Evolutionary conservation across 2,888 invertebrate genomes (phyloP).

Genomic region (Tenthredo amoena): DNA sequence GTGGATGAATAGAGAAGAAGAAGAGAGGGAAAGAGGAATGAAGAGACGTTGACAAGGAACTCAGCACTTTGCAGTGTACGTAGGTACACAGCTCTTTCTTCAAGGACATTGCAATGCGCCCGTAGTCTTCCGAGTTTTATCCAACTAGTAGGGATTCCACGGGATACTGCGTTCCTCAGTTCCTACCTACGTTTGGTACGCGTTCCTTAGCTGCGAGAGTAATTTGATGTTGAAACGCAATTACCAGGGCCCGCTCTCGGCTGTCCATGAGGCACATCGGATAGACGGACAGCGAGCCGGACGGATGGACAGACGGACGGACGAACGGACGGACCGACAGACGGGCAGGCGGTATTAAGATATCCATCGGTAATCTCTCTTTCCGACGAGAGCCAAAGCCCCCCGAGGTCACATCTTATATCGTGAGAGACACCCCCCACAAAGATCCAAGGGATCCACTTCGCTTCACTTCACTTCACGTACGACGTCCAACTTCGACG

Average conservation of each 20-base stretch:
- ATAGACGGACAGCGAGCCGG: constrained; percentile 27
- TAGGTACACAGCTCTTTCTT: neutral
- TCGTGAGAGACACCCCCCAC: constrained; percentile 68
- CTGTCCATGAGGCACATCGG: constrained; percentile 50
- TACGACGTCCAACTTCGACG: neutral
- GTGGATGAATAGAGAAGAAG: neutral
- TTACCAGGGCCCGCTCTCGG: constrained; percentile 47
- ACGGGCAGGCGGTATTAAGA: constrained; percentile 64
- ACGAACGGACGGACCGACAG: constrained; percentile 34
- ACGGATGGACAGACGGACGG: constrained; percentile 1
- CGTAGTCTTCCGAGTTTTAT: neutral
- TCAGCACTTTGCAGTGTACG: neutral
- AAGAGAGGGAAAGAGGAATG: neutral
- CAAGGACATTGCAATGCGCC: neutral
- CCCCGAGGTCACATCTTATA: constrained; percentile 67
- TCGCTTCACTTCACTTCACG: neutral
- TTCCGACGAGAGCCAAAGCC: constrained; percentile 61
- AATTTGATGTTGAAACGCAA: constrained; percentile 53
- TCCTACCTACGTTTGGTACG: constrained; percentile 1
- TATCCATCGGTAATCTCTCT: constrained; percentile 66
- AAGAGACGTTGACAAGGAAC: constrained; percentile 30
- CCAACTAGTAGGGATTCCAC: constrained; percentile 4
- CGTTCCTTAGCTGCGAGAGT: constrained; percentile 39
- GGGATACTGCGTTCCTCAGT: neutral
- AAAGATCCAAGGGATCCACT: constrained; percentile 55